phyloP scores from a whole-genome alignment of 1,140 invertebrate genomes.

The Tribolium castaneum region DNA sequence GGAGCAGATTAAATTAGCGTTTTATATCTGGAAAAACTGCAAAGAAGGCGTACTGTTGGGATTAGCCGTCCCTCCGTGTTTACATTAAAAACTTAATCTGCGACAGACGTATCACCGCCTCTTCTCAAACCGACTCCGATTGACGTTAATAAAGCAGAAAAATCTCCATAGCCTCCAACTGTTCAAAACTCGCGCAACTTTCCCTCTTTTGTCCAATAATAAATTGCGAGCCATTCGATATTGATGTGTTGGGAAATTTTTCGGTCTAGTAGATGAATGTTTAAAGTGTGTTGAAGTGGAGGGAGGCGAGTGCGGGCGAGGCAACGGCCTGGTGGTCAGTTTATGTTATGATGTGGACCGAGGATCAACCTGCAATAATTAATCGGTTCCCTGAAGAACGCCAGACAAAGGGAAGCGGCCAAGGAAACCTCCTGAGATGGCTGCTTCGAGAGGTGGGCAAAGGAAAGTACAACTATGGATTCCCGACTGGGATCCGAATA shows the following conservation, averaged over 20 bases:
- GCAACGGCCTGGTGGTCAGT: conserved; percentile 48
- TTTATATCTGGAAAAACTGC: conserved; percentile 55
- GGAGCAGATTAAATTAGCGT: conserved; percentile 59
- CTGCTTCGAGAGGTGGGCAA: conserved; percentile 53
- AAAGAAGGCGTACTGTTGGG: conserved; percentile 50
- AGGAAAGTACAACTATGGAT: conserved; percentile 46
- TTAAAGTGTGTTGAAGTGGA: conserved; percentile 21
- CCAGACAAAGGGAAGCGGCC: conserved; percentile 61
- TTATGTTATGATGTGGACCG: conserved; percentile 59
- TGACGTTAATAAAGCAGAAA: conserved; percentile 34
- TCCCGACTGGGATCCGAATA: conserved; percentile 61
- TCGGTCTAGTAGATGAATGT: conserved; percentile 20
- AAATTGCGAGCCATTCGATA: neutral
- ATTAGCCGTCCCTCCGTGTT: conserved; percentile 50
- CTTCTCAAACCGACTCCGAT: conserved; percentile 11
- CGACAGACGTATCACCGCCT: conserved; percentile 51
- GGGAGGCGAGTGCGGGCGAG: neutral
- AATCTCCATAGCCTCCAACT: conserved; percentile 7
- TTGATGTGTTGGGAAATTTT: conserved; percentile 14
- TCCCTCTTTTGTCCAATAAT: neutral
- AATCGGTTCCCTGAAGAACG: conserved; percentile 63
- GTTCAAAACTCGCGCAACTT: neutral
- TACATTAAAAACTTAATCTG: conserved; percentile 56
- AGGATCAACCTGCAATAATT: conserved; percentile 62
- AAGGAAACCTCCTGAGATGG: conserved; percentile 58